These are phyloP conservation scores for Anoplopoma fimbria DNA, from an alignment of 2,113 vertebrate genomes.

Conservation along the genomic window DNA sequence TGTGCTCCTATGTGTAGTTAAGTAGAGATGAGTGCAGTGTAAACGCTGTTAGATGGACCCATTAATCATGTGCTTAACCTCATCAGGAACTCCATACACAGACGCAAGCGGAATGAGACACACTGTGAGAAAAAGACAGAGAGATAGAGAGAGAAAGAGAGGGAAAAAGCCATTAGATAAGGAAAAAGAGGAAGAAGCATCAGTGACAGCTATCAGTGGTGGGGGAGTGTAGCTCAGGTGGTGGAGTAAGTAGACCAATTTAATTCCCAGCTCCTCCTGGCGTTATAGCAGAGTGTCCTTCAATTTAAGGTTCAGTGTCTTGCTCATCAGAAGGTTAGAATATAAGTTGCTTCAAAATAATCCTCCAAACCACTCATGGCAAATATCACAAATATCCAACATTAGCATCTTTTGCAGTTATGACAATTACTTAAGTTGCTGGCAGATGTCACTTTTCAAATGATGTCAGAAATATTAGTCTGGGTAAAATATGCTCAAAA, in stretches of 20 bases:
- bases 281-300: background rate
- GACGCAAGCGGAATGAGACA: background rate
- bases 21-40: slow-evolving; percentile 71
- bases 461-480: background rate
- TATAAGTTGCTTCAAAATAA: background rate
- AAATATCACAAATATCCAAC: background rate
- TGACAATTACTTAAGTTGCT: background rate
- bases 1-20: slow-evolving; percentile 47
- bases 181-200: background rate
- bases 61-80: slow-evolving; percentile 78
- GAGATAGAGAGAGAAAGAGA: background rate
- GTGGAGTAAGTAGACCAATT: slow-evolving; percentile 20
- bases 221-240: slow-evolving; percentile 11
- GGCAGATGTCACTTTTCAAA: background rate
- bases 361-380: background rate
- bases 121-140: background rate
- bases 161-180: slow-evolving; percentile 7
- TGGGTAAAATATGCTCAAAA: background rate
- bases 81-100: slow-evolving; percentile 56
- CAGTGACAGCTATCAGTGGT: slow-evolving; percentile 37
- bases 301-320: background rate
- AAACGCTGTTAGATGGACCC: slow-evolving; percentile 69
- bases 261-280: background rate
- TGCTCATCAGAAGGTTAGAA: background rate
- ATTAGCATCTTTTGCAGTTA: background rate